Conservation (phyloP, 1,140 invertebrate genomes). For the Bombus confusus region DNA sequence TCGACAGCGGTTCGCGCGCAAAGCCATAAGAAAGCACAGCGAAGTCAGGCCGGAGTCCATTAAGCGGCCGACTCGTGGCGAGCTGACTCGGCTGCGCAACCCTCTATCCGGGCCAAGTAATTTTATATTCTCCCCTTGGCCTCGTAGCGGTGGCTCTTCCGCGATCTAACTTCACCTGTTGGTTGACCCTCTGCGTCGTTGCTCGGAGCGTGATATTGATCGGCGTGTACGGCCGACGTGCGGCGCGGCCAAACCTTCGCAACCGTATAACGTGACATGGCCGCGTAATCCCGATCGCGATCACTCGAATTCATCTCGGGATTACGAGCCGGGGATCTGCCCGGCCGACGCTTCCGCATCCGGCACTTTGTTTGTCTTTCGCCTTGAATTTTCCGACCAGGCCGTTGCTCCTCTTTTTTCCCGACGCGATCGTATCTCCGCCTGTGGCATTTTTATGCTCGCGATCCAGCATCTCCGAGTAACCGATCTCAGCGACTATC, state of each 20-base stretch:
- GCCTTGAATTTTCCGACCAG: not conserved
- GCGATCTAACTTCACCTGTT: conserved; percentile 67
- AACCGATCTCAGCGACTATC: no score
- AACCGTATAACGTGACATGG: conserved; percentile 59
- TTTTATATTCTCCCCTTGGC: conserved; percentile 70
- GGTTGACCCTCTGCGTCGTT: conserved; percentile 49
- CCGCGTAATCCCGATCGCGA: conserved; percentile 55
- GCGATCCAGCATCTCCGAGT: no score
- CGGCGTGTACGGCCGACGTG: conserved; percentile 23
- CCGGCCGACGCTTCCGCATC: not conserved
- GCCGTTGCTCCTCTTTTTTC: no score
- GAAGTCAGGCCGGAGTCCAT: conserved; percentile 31
- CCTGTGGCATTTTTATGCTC: not conserved
- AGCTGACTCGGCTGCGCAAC: conserved; percentile 30
- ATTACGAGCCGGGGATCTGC: conserved; percentile 21
- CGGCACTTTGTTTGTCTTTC: conserved; percentile 24
- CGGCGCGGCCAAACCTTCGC: conserved; percentile 40
- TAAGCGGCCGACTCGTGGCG: conserved; percentile 45
- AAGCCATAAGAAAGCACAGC: conserved; percentile 22
- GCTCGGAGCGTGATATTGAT: conserved; percentile 62
- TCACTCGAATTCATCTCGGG: conserved; percentile 42
- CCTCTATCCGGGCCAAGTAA: conserved; percentile 50
- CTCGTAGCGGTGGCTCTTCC: conserved; percentile 56
- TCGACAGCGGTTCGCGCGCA: not conserved
- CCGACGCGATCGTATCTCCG: not conserved